phyloP scores from a whole-genome alignment of 2,113 vertebrate species.

The Pungitius pungitius region DNA sequence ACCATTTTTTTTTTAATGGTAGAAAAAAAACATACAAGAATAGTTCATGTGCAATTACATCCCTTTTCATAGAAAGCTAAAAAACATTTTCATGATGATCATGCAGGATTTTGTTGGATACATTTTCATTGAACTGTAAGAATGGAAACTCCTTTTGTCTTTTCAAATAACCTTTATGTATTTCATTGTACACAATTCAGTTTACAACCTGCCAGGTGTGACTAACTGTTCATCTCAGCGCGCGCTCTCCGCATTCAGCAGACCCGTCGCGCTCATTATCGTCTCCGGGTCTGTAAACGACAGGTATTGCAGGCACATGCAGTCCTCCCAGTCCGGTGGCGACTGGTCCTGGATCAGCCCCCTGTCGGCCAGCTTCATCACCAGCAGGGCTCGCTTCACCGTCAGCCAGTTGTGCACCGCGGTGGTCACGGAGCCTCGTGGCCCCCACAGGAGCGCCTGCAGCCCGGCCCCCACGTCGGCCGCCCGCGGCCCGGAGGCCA shows the following conservation, averaged over 20 bases:
- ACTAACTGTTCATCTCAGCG: not conserved
- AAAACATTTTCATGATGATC: not conserved
- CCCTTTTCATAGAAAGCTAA: not conserved
- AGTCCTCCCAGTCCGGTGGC: conserved; percentile 79
- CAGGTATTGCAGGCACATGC: conserved; percentile 84
- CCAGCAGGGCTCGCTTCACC: conserved; percentile 79
- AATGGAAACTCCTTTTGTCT: not conserved
- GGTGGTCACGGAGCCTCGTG: conserved; percentile 25
- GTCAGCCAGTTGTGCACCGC: conserved; percentile 61
- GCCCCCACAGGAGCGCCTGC: conserved; percentile 88
- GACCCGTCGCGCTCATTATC: conserved; percentile 53
- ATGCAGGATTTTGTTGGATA: not conserved
- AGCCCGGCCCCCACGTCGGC: conserved; percentile 68
- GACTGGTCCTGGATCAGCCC: conserved; percentile 25
- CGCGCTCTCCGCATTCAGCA: conserved; percentile 13
- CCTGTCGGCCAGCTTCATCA: conserved; percentile 82
- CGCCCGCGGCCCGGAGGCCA: conserved; percentile 64
- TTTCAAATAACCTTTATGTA: not conserved
- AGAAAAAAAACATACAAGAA: not conserved
- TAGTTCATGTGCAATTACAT: not conserved
- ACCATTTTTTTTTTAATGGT: not conserved
- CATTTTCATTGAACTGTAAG: not conserved
- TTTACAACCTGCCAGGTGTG: not conserved
- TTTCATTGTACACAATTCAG: not conserved
- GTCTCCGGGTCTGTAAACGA: conserved; percentile 63